phyloP scores from a whole-genome alignment of 2,113 vertebrate genomes.

The Coturnix japonica region DNA sequence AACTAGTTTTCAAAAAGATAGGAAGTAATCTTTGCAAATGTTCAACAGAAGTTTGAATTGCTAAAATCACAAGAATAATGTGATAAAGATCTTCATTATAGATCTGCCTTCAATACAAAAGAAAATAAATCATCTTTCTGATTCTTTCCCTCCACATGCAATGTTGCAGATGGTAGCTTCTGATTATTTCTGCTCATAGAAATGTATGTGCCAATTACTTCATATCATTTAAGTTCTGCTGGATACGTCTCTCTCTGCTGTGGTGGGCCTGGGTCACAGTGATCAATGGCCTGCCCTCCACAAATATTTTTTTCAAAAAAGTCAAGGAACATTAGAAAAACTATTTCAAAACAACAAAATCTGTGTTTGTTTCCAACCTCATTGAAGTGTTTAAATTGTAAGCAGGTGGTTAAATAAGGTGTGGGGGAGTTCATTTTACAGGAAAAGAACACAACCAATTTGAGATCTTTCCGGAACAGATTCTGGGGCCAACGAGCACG shows the following conservation, averaged over 20 bases:
- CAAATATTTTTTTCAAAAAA: neutral
- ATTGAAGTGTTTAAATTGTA: neutral
- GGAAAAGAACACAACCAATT: neutral
- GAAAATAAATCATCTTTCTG: too few relatives aligned
- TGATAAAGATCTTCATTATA: neutral
- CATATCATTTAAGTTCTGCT: neutral
- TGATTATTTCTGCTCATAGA: neutral
- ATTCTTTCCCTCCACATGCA: neutral
- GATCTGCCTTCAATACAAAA: neutral
- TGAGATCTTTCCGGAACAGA: neutral
- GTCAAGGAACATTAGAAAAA: neutral
- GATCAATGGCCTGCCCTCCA: neutral
- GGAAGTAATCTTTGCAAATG: neutral
- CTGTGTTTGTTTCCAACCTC: neutral
- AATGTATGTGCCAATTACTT: neutral
- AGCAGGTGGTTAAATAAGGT: neutral
- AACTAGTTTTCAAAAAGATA: neutral
- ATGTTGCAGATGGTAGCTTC: neutral
- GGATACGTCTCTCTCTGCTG: neutral
- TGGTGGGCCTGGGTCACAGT: neutral
- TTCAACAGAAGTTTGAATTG: neutral
- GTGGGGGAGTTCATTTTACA: neutral
- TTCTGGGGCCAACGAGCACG: neutral
- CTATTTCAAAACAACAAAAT: neutral
- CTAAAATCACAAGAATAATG: neutral